phyloP scores from a whole-genome alignment of 2,113 vertebrate genomes.

The Formicarius rufipectus region DNA sequence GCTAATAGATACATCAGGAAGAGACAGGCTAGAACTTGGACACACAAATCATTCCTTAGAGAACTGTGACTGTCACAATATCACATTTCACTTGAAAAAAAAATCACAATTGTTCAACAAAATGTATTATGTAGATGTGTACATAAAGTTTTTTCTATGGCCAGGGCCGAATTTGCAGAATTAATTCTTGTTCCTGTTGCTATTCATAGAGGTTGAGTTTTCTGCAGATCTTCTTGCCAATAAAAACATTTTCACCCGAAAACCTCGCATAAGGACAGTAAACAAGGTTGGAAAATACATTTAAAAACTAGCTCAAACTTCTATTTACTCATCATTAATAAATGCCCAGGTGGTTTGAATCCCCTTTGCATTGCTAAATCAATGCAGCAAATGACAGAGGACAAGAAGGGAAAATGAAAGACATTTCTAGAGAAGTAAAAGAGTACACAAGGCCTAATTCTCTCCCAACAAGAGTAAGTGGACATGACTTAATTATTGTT shows the following conservation, averaged over 20 bases:
- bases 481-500: not conserved
- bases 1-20: not conserved
- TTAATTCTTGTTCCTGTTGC: not conserved
- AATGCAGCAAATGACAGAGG: not conserved
- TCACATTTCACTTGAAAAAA: not conserved
- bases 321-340: constrained; percentile 16
- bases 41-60: not conserved
- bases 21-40: not conserved
- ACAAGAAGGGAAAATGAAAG: not conserved
- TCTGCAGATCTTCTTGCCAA: not conserved
- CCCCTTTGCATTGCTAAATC: constrained; percentile 1
- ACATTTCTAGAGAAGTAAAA: not conserved
- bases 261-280: not conserved
- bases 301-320: not conserved
- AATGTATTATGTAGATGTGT: not conserved
- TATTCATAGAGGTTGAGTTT: constrained; percentile 18
- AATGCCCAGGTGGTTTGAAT: constrained; percentile 19
- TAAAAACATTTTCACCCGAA: not conserved
- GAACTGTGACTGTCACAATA: not conserved
- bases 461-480: not conserved
- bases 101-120: not conserved
- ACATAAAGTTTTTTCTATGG: not conserved
- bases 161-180: not conserved
- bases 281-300: not conserved
- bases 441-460: not conserved